Conservation (phyloP, 2,113 vertebrate species). For the Promerops cafer region DNA sequence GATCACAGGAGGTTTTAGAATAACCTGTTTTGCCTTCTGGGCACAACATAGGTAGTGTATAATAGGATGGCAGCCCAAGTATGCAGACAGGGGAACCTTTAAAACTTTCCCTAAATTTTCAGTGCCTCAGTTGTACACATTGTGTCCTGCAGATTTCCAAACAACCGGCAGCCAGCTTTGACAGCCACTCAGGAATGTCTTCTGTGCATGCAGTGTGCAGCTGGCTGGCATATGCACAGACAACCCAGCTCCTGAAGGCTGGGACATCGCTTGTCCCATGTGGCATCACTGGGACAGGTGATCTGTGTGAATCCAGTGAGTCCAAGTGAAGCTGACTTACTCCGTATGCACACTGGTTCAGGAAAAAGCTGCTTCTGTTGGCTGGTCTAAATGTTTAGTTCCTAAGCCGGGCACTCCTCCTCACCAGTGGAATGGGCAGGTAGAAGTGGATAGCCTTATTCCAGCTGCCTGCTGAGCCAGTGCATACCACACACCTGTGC, state of each 20-base stretch:
- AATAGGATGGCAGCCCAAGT: neutral
- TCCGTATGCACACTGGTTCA: rapidly evolving
- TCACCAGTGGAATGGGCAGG: neutral
- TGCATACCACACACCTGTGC: no score
- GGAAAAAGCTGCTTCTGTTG: neutral
- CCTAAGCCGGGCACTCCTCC: neutral
- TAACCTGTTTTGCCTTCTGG: neutral
- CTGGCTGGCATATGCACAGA: neutral
- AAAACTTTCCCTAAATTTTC: neutral
- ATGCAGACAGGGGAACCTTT: neutral
- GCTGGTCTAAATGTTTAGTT: neutral
- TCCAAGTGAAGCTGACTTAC: neutral
- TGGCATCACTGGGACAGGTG: neutral
- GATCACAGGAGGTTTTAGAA: neutral
- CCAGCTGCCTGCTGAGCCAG: neutral
- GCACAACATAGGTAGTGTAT: neutral
- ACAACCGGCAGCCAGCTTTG: neutral
- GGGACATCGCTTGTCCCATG: rapidly evolving
- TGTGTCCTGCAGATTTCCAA: neutral
- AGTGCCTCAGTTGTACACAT: neutral
- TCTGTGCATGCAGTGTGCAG: neutral
- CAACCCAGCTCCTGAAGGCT: neutral
- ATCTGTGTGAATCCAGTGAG: neutral
- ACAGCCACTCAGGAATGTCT: neutral
- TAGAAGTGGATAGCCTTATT: neutral